phyloP scores from a whole-genome alignment of 92 coral and sea anemone genomes.

The Porites rus region DNA sequence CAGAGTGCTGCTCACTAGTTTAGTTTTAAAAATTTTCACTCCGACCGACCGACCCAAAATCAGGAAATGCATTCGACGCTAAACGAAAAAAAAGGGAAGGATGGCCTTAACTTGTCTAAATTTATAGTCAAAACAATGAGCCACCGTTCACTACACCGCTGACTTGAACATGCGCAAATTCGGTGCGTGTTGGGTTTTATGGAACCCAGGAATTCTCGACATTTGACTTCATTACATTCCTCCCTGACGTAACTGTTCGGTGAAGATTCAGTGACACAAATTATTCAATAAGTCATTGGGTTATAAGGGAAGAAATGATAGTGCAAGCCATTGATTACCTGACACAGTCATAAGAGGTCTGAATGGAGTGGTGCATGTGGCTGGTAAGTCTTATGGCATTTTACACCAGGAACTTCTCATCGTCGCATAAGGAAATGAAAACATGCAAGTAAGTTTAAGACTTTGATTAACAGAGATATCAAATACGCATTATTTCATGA shows the following conservation, averaged over 20 bases:
- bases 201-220: conserved; percentile 40
- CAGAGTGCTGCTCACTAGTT: too few relatives aligned
- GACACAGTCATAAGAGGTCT: not conserved
- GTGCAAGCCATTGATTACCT: not conserved
- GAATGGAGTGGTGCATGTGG: conserved; percentile 23
- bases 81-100: too few relatives aligned
- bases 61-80: too few relatives aligned
- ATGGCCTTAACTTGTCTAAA: not conserved
- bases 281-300: conserved; percentile 33
- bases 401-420: not conserved
- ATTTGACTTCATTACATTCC: not conserved
- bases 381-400: conserved; percentile 1
- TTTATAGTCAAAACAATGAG: not conserved
- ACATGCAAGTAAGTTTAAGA: conserved; percentile 38
- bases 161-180: conserved; percentile 5
- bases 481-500: not conserved
- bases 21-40: too few relatives aligned
- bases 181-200: conserved; percentile 10
- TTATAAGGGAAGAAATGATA: conserved; percentile 3
- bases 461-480: not conserved
- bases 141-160: conserved; percentile 10
- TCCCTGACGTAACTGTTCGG: conserved; percentile 51
- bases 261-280: conserved; percentile 41
- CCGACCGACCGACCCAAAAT: too few relatives aligned
- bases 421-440: conserved; percentile 17